Conservation (phyloP, 2,888 invertebrate genomes). For the Drosophila histrio region DNA sequence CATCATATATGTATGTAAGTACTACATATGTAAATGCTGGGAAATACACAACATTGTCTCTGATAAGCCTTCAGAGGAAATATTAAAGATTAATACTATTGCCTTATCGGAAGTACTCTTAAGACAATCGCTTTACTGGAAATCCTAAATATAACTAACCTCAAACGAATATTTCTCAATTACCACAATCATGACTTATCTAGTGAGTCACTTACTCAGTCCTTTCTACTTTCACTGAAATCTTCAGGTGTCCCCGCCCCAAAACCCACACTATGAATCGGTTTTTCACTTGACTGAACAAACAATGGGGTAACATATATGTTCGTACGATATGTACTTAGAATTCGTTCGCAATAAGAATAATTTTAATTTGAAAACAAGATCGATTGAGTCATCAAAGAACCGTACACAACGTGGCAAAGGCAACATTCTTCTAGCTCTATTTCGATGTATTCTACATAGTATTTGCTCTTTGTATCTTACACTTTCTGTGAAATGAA, state of each 20-base stretch:
- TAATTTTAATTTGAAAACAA: slow-evolving; percentile 62
- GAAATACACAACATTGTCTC: not conserved
- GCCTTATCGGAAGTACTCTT: not conserved
- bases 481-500: not conserved
- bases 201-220: slow-evolving; percentile 3
- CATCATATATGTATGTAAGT: not conserved
- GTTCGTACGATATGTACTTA: slow-evolving; percentile 31
- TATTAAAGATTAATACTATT: not conserved
- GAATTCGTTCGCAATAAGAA: slow-evolving; percentile 31
- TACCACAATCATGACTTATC: slow-evolving; percentile 7
- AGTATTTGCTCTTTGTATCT: slow-evolving; percentile 28
- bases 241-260: slow-evolving; percentile 5
- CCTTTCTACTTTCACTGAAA: slow-evolving; percentile 7
- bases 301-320: slow-evolving; percentile 30
- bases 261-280: slow-evolving; percentile 40
- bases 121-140: not conserved
- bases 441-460: slow-evolving; percentile 3
- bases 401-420: slow-evolving; percentile 40
- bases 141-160: not conserved
- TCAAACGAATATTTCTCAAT: not conserved
- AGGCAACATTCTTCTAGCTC: slow-evolving; percentile 40
- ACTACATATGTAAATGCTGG: not conserved
- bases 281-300: slow-evolving; percentile 50
- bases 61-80: slow-evolving; percentile 15
- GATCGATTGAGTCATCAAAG: slow-evolving; percentile 62